Conservation (phyloP, 2,113 vertebrate species). For the Onychostoma macrolepis region DNA sequence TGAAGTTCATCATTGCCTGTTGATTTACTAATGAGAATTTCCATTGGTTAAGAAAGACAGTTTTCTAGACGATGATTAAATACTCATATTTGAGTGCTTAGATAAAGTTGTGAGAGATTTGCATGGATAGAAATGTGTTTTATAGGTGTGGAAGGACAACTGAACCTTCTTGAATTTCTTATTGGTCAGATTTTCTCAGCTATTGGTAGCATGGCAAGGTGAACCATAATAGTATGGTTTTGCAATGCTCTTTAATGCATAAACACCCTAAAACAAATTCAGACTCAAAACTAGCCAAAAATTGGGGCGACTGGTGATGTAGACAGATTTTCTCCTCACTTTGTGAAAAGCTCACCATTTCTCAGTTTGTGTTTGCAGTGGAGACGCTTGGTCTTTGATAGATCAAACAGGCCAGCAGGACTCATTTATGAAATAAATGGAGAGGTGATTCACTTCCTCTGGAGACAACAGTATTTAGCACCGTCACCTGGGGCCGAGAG, state of each 20-base stretch:
- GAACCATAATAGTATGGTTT: background rate
- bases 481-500: conserved; percentile 73
- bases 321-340: background rate
- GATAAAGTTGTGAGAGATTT: background rate
- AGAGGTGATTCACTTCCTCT: conserved; percentile 66
- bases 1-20: background rate
- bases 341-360: conserved; percentile 18
- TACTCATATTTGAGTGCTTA: background rate
- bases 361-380: conserved; percentile 8
- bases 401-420: conserved; percentile 56
- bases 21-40: background rate
- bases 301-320: background rate
- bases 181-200: background rate
- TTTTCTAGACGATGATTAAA: background rate
- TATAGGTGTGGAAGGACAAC: background rate
- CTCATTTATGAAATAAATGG: conserved; percentile 68
- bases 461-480: conserved; percentile 77
- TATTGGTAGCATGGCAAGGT: background rate
- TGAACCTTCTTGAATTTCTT: background rate
- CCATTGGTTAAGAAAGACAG: background rate
- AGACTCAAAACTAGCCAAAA: background rate
- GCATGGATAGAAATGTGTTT: background rate
- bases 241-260: background rate
- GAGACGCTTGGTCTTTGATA: conserved; percentile 24
- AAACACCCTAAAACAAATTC: background rate